These are phyloP conservation scores for Penaeus chinensis DNA, from an alignment of 1,140 invertebrate genomes.

Conservation along the genomic window DNA sequence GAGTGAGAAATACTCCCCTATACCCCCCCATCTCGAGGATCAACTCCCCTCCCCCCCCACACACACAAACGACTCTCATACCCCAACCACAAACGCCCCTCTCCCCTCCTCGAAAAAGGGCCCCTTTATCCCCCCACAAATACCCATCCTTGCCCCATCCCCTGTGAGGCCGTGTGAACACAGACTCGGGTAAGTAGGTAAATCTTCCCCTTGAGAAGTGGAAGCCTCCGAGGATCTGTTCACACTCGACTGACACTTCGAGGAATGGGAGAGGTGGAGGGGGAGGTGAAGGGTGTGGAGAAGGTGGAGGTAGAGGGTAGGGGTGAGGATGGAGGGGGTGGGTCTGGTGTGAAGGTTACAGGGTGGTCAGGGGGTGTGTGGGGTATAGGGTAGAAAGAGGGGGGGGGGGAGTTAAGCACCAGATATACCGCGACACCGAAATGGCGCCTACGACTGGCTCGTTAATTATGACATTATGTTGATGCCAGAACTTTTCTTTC, in stretches of 20 bases:
- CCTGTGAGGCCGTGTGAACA: too few relatives aligned
- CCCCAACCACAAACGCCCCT: neutral
- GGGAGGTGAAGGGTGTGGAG: slow-evolving; percentile 6
- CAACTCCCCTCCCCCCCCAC: neutral
- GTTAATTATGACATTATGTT: too few relatives aligned
- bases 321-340: neutral
- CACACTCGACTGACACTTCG: too few relatives aligned
- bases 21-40: too few relatives aligned
- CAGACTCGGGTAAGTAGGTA: too few relatives aligned
- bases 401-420: neutral
- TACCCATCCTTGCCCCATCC: neutral
- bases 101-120: neutral
- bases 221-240: too few relatives aligned
- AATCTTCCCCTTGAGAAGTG: too few relatives aligned
- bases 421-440: too few relatives aligned
- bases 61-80: neutral
- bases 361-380: neutral
- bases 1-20: too few relatives aligned
- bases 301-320: neutral
- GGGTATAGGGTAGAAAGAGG: neutral
- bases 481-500: too few relatives aligned
- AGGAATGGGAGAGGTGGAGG: slow-evolving; percentile 17
- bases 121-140: neutral
- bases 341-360: too few relatives aligned
- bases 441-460: too few relatives aligned